Percentiles rank a stretch among this genome's conserved stretches.
phyloP scores from a whole-genome alignment of 2,113 vertebrate species.

The Lamprologus sp. region DNA sequence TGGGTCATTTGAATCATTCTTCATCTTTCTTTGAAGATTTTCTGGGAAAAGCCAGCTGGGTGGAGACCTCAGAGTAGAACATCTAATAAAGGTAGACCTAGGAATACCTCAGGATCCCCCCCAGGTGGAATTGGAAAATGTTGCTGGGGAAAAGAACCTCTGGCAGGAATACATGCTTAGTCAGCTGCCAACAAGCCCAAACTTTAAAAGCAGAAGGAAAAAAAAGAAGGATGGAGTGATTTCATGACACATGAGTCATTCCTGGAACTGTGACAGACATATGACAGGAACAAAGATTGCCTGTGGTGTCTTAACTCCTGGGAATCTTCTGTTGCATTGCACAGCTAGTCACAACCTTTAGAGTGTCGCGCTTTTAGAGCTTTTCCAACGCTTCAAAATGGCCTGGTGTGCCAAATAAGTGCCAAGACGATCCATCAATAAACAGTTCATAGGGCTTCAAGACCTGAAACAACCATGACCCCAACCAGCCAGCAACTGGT shows the following conservation, averaged over 20 bases:
- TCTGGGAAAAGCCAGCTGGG: not conserved
- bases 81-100: not conserved
- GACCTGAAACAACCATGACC: not conserved
- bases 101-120: fast-evolving
- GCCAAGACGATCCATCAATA: fast-evolving
- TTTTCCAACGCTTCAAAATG: not conserved
- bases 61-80: not conserved
- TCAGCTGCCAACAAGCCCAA: not conserved
- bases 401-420: not conserved
- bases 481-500: not conserved
- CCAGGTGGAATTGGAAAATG: not conserved
- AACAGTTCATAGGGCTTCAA: not conserved
- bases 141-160: not conserved
- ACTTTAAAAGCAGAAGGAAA: not conserved
- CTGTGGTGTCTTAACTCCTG: not conserved
- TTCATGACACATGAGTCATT: not conserved
- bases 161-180: not conserved
- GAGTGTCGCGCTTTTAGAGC: fast-evolving
- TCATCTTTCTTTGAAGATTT: not conserved
- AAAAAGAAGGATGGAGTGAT: not conserved
- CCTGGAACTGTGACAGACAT: not conserved
- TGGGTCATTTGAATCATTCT: not conserved
- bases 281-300: not conserved
- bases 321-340: not conserved
- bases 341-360: fast-evolving